Conservation (phyloP, 2,888 invertebrate genomes). For the Ceratothoa steindachneri region DNA sequence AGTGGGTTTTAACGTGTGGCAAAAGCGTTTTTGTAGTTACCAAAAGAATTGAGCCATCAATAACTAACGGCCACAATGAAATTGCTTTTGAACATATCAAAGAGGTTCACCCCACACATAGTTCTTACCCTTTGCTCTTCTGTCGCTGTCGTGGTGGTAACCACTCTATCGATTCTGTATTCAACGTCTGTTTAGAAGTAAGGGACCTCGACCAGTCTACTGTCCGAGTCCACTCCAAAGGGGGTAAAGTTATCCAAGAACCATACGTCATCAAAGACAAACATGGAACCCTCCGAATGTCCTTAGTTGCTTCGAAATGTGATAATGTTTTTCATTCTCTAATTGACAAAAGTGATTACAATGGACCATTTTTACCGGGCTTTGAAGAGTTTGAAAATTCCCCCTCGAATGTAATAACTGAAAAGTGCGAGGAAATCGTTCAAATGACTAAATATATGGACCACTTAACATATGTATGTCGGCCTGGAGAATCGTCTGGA, state of each 20-base stretch:
- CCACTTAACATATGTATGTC: conserved; percentile 54
- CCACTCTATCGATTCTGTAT: conserved; percentile 52
- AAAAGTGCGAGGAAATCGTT: background rate
- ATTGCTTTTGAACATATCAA: background rate
- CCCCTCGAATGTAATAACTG: background rate
- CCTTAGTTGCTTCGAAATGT: conserved; percentile 54
- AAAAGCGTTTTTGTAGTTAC: background rate
- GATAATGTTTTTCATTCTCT: conserved; percentile 56
- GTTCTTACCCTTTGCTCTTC: conserved; percentile 19
- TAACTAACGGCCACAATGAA: background rate
- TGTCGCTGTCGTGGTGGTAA: conserved; percentile 38
- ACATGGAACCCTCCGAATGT: conserved; percentile 52
- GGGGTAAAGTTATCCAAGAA: conserved; percentile 51
- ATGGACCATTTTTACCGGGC: conserved; percentile 54
- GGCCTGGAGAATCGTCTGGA: conserved; percentile 51
- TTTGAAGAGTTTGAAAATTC: conserved; percentile 49
- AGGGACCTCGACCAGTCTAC: conserved; percentile 50
- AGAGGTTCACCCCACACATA: background rate
- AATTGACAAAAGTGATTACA: conserved; percentile 53
- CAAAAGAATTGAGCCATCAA: background rate
- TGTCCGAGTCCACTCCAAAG: conserved; percentile 49
- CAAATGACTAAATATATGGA: conserved; percentile 52
- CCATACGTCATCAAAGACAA: conserved; percentile 49
- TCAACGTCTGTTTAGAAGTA: conserved; percentile 54
- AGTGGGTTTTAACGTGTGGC: background rate